These are phyloP conservation scores for Drosophila arawakana DNA, from an alignment of 1,140 invertebrate species.

Conservation along the genomic window DNA sequence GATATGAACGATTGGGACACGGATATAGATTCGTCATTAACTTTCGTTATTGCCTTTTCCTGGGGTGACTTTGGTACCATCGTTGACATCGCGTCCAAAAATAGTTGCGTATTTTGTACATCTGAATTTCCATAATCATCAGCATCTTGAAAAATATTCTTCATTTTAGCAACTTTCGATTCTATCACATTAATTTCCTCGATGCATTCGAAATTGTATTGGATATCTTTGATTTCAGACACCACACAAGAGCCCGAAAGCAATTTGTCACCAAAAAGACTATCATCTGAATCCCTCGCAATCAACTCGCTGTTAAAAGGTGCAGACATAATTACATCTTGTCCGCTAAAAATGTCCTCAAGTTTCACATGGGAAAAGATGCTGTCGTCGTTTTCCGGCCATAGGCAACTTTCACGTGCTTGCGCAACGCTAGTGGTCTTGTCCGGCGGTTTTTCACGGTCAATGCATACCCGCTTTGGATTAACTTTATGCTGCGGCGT, in stretches of 20 bases:
- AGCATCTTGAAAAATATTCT: constrained; percentile 58
- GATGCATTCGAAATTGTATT: constrained; percentile 25
- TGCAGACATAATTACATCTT: constrained; percentile 21
- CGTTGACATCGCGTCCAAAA: constrained; percentile 64
- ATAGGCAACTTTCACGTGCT: constrained; percentile 50
- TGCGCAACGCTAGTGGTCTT: not conserved
- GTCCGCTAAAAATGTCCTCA: constrained; percentile 57
- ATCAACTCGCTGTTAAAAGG: constrained; percentile 37
- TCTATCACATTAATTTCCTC: constrained; percentile 66
- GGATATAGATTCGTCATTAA: constrained; percentile 31
- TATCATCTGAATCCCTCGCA: constrained; percentile 52
- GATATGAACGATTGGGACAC: constrained; percentile 47
- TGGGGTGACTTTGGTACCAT: constrained; percentile 60
- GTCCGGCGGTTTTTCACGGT: not conserved
- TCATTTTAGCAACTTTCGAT: constrained; percentile 43
- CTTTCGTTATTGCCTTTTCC: not conserved
- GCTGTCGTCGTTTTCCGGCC: constrained; percentile 73
- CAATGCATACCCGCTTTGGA: constrained; percentile 23
- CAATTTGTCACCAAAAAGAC: constrained; percentile 65
- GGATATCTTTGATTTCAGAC: not conserved
- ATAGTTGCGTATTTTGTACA: constrained; percentile 66
- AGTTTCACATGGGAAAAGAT: constrained; percentile 69
- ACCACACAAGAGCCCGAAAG: constrained; percentile 4
- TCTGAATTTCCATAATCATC: constrained; percentile 52
- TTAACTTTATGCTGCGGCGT: not conserved